A percentile compares a stretch with the other conserved stretches of the same genome.
Conservation (phyloP, 2,888 invertebrate species). For the Ophioninae sp. region DNA sequence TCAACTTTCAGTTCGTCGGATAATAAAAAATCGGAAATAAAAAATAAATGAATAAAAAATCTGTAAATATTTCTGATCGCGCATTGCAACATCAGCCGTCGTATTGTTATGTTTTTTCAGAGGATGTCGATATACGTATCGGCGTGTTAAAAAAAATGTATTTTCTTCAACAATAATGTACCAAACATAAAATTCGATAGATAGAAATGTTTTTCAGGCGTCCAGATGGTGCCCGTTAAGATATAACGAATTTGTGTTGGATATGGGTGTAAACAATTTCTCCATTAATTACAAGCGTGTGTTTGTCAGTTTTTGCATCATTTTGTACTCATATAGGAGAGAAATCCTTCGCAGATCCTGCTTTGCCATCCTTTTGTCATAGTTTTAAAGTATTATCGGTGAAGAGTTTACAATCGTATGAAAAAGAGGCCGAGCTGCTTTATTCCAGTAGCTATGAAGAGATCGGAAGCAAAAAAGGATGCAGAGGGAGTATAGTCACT, state of each 20-base stretch:
- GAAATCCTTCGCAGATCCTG: not conserved
- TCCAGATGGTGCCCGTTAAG: too few species aligned
- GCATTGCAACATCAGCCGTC: too few species aligned
- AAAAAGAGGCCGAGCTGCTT: not conserved
- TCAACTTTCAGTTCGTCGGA: too few species aligned
- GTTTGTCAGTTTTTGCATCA: not conserved
- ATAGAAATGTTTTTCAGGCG: too few species aligned
- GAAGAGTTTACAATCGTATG: slow-evolving; percentile 14
- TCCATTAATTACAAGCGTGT: not conserved
- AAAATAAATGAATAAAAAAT: too few species aligned
- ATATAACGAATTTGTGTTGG: not conserved
- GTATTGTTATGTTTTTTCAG: too few species aligned
- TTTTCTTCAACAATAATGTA: too few species aligned
- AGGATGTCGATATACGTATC: too few species aligned
- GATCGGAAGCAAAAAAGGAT: not conserved
- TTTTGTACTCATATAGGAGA: not conserved
- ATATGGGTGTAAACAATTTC: not conserved
- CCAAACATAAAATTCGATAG: too few species aligned
- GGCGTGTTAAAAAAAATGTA: too few species aligned
- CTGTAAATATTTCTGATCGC: too few species aligned
- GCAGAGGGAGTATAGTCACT: not conserved
- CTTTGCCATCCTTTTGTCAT: slow-evolving; percentile 1
- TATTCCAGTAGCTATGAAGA: not conserved
- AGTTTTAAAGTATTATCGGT: slow-evolving; percentile 38
- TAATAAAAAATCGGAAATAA: too few species aligned